Base-by-base conservation (phyloP, 2,113 vertebrate species). In the Sitta europaea region DNA sequence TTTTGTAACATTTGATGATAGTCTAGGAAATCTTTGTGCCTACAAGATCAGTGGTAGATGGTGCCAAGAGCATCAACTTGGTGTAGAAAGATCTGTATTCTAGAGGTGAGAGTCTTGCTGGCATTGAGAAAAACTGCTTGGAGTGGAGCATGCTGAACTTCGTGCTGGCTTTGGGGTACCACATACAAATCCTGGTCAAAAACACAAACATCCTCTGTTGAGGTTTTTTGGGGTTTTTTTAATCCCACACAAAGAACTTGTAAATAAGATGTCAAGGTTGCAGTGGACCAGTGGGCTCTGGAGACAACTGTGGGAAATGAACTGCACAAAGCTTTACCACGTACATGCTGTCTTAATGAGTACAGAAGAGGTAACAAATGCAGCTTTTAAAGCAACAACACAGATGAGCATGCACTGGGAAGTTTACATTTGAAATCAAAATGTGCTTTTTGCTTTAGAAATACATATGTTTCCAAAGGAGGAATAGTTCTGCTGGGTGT, bases 101-200 rank as follows among this genome's bases (percentile, higher is more conserved):
- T 58, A 65, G 42, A 79, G 24, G 27, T 4, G 4, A 24, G 14
- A 38, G 5, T 50, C 42, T 61, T 38, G 5, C 9, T 2, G 2
- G 19, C 29, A 36, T 6, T 0, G 0, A 55, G 18, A n/a, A 62
- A 71, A 51, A 5, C 1, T 8, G 0, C 67, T 77, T 2, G 3
- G 21, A 9, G 13, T 65, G 47, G 6, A 62, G 21, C 0, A 2
- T 24, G 36, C 20, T 79, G 17, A 43, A 79, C 28, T 88, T 4
- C n/a, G 1, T 50, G 31, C 14, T 79, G 17, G 16, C 45, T 61
- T 92, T 66, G 10, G 27, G n/a, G 40, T 18, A 25, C 12, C 45
- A 36, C 9, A 23, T 21, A 67, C 12, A 28, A 31, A 81, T 19
- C 15, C 59, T 19, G 22, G 21, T 27, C 42, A 59, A 71, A 78